Percentiles rank a stretch among this genome's conserved stretches.
phyloP scores from a whole-genome alignment of 2,797 vertebrate species.

The Sparus aurata region DNA sequence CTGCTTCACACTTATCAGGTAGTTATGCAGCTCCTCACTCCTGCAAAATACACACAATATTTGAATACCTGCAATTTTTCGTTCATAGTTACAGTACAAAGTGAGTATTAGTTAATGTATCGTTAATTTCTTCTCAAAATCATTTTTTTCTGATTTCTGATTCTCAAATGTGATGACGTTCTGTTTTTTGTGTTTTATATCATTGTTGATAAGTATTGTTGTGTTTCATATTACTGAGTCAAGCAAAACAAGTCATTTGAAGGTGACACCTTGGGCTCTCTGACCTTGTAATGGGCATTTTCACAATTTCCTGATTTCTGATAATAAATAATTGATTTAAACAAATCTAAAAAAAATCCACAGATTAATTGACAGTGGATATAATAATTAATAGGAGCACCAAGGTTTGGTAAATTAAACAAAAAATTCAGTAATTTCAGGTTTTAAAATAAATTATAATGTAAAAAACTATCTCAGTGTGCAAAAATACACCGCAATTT shows the following conservation, averaged over 20 bases:
- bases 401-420: not conserved
- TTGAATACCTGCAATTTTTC: not conserved
- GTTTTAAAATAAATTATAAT: not conserved
- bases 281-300: not conserved
- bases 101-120: no score
- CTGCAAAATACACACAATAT: conserved; percentile 68
- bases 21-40: conserved; percentile 90
- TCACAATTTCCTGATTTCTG: not conserved
- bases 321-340: not conserved
- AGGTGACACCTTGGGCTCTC: not conserved
- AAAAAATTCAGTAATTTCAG: not conserved
- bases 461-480: not conserved
- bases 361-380: not conserved
- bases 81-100: not conserved
- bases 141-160: not conserved
- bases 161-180: not conserved
- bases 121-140: no score
- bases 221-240: not conserved
- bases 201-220: not conserved
- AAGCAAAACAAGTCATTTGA: not conserved
- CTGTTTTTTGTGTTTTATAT: not conserved
- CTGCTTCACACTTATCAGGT: conserved; percentile 90
- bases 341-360: not conserved
- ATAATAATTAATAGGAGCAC: not conserved
- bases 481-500: not conserved